These are phyloP conservation scores for Catharus minimus DNA, from an alignment of 2,113 vertebrate genomes.

Conservation along the genomic window DNA sequence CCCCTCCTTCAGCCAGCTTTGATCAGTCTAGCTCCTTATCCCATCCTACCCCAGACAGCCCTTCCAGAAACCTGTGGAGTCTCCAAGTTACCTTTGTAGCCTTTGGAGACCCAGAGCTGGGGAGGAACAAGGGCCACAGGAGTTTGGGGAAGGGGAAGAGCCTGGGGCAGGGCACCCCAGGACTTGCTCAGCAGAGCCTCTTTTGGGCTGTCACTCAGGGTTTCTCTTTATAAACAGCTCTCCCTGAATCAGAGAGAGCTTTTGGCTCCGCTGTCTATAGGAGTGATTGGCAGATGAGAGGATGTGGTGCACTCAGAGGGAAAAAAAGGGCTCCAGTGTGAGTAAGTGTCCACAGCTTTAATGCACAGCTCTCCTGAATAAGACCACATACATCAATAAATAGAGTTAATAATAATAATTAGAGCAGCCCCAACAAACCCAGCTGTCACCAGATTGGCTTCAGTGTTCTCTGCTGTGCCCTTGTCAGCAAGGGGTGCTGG, in stretches of 20 bases:
- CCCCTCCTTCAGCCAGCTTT: neutral
- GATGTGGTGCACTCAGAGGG: too few relatives aligned
- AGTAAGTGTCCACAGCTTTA: constrained; percentile 47
- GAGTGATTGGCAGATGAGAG: neutral
- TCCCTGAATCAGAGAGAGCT: neutral
- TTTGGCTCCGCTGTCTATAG: neutral
- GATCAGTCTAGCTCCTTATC: neutral
- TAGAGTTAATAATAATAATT: constrained; percentile 37
- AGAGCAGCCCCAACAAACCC: constrained; percentile 37
- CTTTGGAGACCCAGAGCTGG: neutral
- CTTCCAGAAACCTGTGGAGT: neutral
- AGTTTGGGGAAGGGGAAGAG: neutral
- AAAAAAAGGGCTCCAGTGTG: neutral
- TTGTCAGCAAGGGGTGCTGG: neutral
- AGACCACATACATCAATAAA: constrained; percentile 52
- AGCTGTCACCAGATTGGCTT: constrained; percentile 43
- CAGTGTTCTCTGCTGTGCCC: neutral
- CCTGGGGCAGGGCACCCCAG: neutral
- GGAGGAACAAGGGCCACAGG: neutral
- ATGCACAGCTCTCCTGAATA: constrained; percentile 32
- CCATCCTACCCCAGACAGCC: neutral
- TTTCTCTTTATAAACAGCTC: neutral
- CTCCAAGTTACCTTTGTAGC: neutral
- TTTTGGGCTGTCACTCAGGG: neutral
- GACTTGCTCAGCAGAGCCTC: neutral